These are phyloP conservation scores for Suillia variegata DNA, from an alignment of 2,888 invertebrate species.

Conservation along the genomic window DNA sequence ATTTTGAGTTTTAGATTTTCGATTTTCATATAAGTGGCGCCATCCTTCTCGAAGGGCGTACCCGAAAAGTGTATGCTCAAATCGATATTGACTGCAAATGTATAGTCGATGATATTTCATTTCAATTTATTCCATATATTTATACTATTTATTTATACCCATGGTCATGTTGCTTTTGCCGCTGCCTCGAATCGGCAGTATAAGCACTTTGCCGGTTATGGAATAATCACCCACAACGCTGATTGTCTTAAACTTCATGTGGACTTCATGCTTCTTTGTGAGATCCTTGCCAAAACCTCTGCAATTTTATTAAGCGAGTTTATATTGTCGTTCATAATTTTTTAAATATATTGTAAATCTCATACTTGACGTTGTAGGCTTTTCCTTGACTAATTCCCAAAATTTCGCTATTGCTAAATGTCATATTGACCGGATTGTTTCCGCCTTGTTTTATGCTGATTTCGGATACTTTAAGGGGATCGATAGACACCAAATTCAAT, in stretches of 20 bases:
- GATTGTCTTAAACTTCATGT: conserved; percentile 15
- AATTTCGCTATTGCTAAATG: conserved; percentile 44
- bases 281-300: conserved; percentile 46
- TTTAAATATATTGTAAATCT: too few relatives aligned
- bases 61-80: conserved; percentile 29
- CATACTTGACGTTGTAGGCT: conserved; percentile 41
- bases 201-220: conserved; percentile 54
- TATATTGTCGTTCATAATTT: too few relatives aligned
- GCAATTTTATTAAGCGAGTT: too few relatives aligned
- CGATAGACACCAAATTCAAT: conserved; percentile 44
- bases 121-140: too few relatives aligned
- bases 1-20: conserved; percentile 36
- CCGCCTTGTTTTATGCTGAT: conserved; percentile 48
- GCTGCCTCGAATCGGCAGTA: conserved; percentile 55
- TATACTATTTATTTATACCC: too few relatives aligned
- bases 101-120: too few relatives aligned
- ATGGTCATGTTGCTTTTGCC: conserved; percentile 48
- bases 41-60: conserved; percentile 39
- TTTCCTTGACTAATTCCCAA: conserved; percentile 36
- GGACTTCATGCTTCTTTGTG: conserved; percentile 37
- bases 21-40: conserved; percentile 47
- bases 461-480: conserved; percentile 44
- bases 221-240: conserved; percentile 45
- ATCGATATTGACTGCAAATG: conserved; percentile 12
- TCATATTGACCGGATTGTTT: conserved; percentile 53